A percentile compares a stretch with the other conserved stretches of the same genome.
These are phyloP conservation scores for Berghia stephanieae DNA, from an alignment of 1,140 invertebrate genomes.

Conservation along the genomic window DNA sequence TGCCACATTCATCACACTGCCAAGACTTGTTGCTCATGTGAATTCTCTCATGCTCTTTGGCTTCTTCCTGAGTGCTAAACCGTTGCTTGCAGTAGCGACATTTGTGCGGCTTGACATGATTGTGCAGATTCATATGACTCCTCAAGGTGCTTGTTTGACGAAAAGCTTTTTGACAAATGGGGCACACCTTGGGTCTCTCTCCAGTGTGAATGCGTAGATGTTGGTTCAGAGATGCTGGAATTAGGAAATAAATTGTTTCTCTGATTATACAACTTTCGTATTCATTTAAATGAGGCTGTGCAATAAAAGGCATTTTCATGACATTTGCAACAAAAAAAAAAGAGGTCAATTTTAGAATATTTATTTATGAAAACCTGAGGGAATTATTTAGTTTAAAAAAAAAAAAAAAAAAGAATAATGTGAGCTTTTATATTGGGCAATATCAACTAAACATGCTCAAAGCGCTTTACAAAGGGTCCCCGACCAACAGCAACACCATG, in stretches of 20 bases:
- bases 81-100: conserved; percentile 26
- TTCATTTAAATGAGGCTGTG: no score
- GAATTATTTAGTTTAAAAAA: no score
- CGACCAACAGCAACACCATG: no score
- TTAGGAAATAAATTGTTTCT: not conserved
- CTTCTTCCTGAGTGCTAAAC: conserved; percentile 21
- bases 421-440: no score
- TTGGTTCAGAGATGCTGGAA: conserved; percentile 13
- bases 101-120: conserved; percentile 10
- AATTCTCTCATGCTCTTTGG: conserved; percentile 16
- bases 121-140: conserved; percentile 21
- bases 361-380: no score
- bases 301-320: no score
- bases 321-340: no score
- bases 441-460: no score
- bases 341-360: no score
- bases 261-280: not conserved
- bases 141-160: conserved; percentile 24
- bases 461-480: no score
- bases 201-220: conserved; percentile 26
- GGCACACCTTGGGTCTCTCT: conserved; percentile 28
- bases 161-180: not conserved
- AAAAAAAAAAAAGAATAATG: no score
- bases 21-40: conserved; percentile 21
- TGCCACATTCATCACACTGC: conserved; percentile 30